Conservation (phyloP, 2,888 invertebrate genomes). For the Nasonovia ribisnigri region DNA sequence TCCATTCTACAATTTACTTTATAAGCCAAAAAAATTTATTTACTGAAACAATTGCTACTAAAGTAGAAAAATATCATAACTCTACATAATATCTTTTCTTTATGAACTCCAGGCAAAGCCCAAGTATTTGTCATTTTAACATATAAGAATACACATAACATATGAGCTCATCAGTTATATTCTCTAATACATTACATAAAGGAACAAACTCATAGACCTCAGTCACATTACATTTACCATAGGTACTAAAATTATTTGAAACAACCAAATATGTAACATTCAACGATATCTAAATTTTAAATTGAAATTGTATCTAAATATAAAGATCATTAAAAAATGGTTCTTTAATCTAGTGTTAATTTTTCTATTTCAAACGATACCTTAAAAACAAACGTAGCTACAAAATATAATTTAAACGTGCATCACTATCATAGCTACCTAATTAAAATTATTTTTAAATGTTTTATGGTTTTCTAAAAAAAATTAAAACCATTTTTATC, state of each 20-base stretch:
- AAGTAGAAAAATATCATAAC: neutral
- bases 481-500: neutral
- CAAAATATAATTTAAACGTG: neutral
- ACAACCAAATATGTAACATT: neutral
- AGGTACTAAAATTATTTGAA: neutral
- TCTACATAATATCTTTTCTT: neutral
- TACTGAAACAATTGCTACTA: neutral
- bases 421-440: neutral
- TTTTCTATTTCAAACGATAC: neutral
- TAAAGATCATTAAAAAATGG: neutral
- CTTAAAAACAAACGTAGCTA: neutral
- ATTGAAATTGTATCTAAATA: neutral
- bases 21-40: neutral
- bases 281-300: neutral
- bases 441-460: neutral
- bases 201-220: neutral
- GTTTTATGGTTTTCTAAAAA: neutral
- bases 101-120: neutral
- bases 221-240: no score
- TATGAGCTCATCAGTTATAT: neutral
- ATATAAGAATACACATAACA: neutral
- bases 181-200: neutral
- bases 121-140: neutral
- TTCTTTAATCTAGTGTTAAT: neutral
- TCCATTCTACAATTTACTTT: neutral